phyloP scores from a whole-genome alignment of 2,888 invertebrate species.

The Acronicta alni region DNA sequence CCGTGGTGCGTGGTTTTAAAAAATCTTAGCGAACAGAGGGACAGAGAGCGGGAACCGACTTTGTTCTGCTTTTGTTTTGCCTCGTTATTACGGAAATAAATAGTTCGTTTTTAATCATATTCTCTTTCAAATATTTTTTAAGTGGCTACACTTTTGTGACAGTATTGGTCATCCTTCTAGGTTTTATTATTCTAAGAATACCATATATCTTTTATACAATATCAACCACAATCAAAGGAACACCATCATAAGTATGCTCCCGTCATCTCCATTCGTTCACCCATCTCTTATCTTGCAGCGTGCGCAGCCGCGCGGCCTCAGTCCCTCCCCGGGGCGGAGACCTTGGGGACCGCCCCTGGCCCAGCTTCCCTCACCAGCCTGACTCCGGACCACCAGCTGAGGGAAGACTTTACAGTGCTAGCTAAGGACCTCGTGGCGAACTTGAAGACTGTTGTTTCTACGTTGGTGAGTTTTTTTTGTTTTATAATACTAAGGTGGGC shows the following conservation, averaged over 20 bases:
- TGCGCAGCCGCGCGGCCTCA: constrained; percentile 88
- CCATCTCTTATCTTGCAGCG: constrained; percentile 63
- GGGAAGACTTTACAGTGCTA: constrained; percentile 91
- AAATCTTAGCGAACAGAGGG: too few relatives aligned
- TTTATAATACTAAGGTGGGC: too few relatives aligned
- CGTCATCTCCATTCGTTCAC: constrained; percentile 27
- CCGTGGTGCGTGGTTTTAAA: too few relatives aligned
- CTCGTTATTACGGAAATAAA: too few relatives aligned
- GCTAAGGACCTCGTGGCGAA: constrained; percentile 92
- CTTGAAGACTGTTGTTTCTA: constrained; percentile 89
- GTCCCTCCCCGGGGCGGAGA: constrained; percentile 88
- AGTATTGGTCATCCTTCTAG: too few relatives aligned
- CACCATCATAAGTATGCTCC: neutral
- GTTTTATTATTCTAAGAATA: too few relatives aligned
- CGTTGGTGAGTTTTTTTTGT: constrained; percentile 75
- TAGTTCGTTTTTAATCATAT: too few relatives aligned
- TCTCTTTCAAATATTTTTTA: too few relatives aligned
- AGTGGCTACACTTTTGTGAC: too few relatives aligned
- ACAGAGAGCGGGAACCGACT: too few relatives aligned
- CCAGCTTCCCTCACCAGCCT: constrained; percentile 80
- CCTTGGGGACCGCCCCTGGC: constrained; percentile 71
- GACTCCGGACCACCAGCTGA: constrained; percentile 86
- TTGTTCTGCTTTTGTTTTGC: too few relatives aligned
- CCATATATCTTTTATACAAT: neutral
- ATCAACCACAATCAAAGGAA: too few relatives aligned